These are phyloP conservation scores for Acipenser transmontanus DNA, from an alignment of 2,797 vertebrate species.

Conservation along the genomic window DNA sequence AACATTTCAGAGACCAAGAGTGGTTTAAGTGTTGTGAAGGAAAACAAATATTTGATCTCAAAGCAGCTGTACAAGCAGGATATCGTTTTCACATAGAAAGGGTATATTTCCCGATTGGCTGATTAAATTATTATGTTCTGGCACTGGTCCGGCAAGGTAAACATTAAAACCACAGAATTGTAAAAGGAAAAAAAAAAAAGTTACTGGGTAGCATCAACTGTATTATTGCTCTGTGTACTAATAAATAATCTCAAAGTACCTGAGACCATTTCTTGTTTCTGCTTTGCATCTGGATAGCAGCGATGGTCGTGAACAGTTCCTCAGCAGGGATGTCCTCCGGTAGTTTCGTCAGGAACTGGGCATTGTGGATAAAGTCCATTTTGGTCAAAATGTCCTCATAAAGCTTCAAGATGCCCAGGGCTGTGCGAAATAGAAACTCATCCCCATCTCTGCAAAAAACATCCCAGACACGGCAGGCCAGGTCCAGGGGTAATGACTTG, in stretches of 20 bases:
- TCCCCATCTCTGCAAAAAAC: constrained; percentile 93
- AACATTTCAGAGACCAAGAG: no score
- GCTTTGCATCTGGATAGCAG: constrained; percentile 87
- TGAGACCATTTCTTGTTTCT: constrained; percentile 89
- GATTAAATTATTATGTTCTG: no score
- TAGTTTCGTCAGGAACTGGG: constrained; percentile 87
- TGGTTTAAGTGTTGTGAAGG: no score
- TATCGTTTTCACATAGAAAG: no score
- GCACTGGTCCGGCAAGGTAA: no score
- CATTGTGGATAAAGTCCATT: constrained; percentile 97
- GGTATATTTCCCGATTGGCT: no score
- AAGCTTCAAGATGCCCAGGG: constrained; percentile 78
- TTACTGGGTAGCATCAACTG: no score
- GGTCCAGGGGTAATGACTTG: constrained; percentile 85
- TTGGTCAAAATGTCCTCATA: constrained; percentile 84
- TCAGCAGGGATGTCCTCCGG: constrained; percentile 79
- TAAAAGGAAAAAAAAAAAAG: no score
- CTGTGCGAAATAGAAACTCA: constrained; percentile 87
- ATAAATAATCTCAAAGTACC: constrained; percentile 44
- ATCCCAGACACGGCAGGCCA: constrained; percentile 93
- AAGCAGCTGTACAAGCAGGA: no score
- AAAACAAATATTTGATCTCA: no score
- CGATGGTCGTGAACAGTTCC: constrained; percentile 78
- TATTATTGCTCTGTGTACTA: no score
- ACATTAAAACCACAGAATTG: no score